Percentiles rank a stretch among this genome's conserved stretches.
These are phyloP conservation scores for Carposina sasakii DNA, from an alignment of 1,140 invertebrate genomes.

Conservation along the genomic window DNA sequence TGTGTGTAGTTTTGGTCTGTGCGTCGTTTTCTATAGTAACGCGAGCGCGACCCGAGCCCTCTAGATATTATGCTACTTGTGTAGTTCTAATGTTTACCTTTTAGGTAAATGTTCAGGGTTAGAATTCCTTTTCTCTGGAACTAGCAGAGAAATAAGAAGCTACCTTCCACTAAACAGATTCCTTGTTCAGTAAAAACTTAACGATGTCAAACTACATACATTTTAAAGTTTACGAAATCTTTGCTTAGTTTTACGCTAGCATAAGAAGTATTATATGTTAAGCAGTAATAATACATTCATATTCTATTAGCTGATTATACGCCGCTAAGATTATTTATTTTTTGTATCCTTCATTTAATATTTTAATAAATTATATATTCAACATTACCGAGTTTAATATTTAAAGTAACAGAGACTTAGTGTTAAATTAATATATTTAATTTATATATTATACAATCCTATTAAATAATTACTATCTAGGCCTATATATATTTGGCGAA, in stretches of 20 bases:
- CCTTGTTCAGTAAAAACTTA: too few species aligned
- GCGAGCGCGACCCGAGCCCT: neutral
- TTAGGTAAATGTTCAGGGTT: slow-evolving; percentile 30
- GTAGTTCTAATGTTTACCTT: slow-evolving; percentile 19
- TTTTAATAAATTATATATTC: slow-evolving; percentile 52
- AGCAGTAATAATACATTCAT: too few species aligned
- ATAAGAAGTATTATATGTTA: too few species aligned
- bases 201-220: too few species aligned
- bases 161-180: too few species aligned
- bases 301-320: slow-evolving; percentile 19
- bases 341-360: slow-evolving; percentile 47
- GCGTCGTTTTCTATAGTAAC: neutral
- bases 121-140: slow-evolving; percentile 63
- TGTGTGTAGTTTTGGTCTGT: neutral
- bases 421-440: too few species aligned
- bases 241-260: too few species aligned
- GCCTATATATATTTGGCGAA: too few species aligned
- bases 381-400: slow-evolving; percentile 19
- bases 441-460: too few species aligned
- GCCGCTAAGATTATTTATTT: slow-evolving; percentile 49
- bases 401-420: too few species aligned
- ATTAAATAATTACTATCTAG: too few species aligned
- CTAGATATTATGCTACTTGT: neutral
- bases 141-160: slow-evolving; percentile 64
- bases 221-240: too few species aligned